phyloP scores from a whole-genome alignment of 2,797 vertebrate genomes.

The Chaetodon trifasciatus region DNA sequence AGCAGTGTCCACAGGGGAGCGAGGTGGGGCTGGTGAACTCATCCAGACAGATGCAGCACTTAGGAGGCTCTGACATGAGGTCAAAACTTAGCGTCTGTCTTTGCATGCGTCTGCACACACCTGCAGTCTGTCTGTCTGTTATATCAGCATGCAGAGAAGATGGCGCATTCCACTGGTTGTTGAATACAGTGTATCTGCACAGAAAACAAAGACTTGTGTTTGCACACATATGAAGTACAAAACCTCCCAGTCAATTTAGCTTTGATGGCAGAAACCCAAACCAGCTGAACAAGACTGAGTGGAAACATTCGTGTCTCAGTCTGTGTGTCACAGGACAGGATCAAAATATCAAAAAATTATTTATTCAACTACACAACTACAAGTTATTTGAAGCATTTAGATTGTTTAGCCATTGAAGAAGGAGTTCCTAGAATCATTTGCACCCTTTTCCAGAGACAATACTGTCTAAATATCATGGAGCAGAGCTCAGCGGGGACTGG shows the following conservation, averaged over 20 bases:
- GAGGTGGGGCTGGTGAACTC: slow-evolving; percentile 41
- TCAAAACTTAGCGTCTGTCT: not conserved
- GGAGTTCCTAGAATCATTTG: not conserved
- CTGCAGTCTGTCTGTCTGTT: not conserved
- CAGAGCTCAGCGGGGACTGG: not conserved
- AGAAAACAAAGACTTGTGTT: slow-evolving; percentile 1
- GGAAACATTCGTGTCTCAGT: not conserved
- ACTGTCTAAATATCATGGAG: too few relatives aligned
- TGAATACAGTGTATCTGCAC: not conserved
- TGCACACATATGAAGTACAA: not conserved
- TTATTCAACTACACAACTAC: not conserved
- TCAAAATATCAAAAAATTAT: not conserved
- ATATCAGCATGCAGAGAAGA: not conserved
- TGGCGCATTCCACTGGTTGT: not conserved
- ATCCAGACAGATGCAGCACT: slow-evolving; percentile 78
- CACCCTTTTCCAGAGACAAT: not conserved
- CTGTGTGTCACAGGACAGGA: not conserved
- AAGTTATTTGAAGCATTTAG: not conserved
- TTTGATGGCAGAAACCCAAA: not conserved
- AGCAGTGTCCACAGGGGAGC: slow-evolving; percentile 73
- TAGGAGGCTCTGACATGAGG: slow-evolving; percentile 42
- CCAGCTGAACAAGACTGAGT: not conserved
- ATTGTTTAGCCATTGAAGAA: not conserved
- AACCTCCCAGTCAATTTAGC: not conserved
- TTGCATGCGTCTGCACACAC: not conserved